A percentile compares a stretch with the other conserved stretches of the same genome.
phyloP scores from a whole-genome alignment of 2,888 invertebrate genomes.

The Deroplatys truncata region DNA sequence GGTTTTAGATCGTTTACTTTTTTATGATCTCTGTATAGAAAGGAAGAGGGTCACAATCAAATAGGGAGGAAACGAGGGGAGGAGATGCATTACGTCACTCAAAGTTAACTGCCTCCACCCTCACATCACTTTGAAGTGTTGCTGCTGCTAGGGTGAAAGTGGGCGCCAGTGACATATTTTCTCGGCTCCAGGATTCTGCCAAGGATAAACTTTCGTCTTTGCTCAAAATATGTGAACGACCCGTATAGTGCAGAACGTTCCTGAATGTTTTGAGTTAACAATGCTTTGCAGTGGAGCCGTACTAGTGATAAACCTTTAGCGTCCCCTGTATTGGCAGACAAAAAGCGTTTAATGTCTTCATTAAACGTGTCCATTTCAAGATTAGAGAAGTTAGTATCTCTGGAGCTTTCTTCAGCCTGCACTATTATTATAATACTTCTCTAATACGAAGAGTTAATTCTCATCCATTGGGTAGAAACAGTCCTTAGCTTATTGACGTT shows the following conservation, averaged over 20 bases:
- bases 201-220: not conserved
- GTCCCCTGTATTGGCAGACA: too few species aligned
- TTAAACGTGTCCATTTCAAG: too few species aligned
- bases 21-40: not conserved
- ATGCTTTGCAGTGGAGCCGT: too few species aligned
- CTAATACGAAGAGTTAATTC: too few species aligned
- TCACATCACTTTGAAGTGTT: not conserved
- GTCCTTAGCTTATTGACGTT: too few species aligned
- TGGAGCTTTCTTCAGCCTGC: too few species aligned
- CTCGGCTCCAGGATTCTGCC: not conserved
- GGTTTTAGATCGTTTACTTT: not conserved
- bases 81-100: not conserved
- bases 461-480: too few species aligned
- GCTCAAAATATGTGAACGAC: not conserved
- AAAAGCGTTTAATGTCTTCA: too few species aligned
- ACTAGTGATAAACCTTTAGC: too few species aligned
- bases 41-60: not conserved
- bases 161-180: not conserved
- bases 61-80: not conserved
- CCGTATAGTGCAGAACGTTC: not conserved
- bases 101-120: constrained; percentile 2
- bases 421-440: too few species aligned
- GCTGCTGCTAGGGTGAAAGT: not conserved
- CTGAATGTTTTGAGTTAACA: not conserved
- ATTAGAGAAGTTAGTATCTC: too few species aligned